These are phyloP conservation scores for Colinus virginianus DNA, from an alignment of 2,113 vertebrate species.

Conservation along the genomic window DNA sequence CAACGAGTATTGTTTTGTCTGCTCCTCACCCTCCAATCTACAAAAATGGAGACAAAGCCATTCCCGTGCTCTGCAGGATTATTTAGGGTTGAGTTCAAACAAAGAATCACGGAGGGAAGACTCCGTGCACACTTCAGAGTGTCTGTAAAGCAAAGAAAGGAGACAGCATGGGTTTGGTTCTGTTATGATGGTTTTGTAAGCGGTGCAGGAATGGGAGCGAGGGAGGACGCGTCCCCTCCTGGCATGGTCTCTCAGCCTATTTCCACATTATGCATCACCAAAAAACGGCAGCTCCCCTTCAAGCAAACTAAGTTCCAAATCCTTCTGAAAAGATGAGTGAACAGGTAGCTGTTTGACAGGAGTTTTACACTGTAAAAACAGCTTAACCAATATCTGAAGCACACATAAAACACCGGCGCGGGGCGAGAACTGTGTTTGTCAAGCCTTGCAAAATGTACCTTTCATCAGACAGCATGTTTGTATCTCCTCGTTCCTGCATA, in stretches of 20 bases:
- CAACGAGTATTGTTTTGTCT: background rate
- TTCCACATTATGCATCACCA: background rate
- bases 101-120: background rate
- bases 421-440: background rate
- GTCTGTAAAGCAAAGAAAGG: background rate
- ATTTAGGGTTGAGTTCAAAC: background rate
- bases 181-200: background rate
- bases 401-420: background rate
- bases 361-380: background rate
- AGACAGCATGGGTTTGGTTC: background rate
- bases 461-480: background rate
- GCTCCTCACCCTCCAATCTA: background rate
- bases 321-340: background rate
- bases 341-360: background rate
- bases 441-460: background rate
- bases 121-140: background rate
- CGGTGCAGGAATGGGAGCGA: background rate
- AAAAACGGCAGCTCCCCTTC: background rate
- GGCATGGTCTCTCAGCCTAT: rapidly evolving
- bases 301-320: background rate
- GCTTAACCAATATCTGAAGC: background rate
- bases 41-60: background rate
- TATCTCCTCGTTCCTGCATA: background rate
- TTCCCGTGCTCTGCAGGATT: background rate
- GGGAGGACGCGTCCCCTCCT: background rate